Evolutionary conservation across 2,113 vertebrate genomes (phyloP).

Genomic region (Gorsachius goisagi): DNA sequence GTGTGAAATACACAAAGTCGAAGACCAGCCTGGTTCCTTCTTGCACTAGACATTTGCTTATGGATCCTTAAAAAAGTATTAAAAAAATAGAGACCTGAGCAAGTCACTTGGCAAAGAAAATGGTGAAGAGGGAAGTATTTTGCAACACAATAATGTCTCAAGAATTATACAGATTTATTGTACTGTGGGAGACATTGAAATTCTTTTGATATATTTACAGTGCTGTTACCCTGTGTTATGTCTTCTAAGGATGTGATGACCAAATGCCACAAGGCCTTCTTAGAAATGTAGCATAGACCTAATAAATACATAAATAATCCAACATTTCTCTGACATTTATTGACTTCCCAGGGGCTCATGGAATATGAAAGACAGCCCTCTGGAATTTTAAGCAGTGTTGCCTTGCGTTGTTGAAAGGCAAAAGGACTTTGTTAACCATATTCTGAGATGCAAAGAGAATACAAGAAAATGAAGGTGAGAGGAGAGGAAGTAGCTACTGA

Average conservation of each 20-base stretch:
- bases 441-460: not conserved
- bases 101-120: not conserved
- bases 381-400: slow-evolving; percentile 57
- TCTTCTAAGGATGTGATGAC: slow-evolving; percentile 37
- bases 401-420: not conserved
- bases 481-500: not conserved
- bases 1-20: not conserved
- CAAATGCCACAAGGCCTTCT: slow-evolving; percentile 52
- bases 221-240: not conserved
- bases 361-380: slow-evolving; percentile 28
- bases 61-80: not conserved
- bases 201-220: not conserved
- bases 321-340: slow-evolving; percentile 64
- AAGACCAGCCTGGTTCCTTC: not conserved
- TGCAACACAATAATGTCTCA: not conserved
- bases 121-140: not conserved
- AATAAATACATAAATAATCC: slow-evolving; percentile 55
- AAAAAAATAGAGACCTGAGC: not conserved
- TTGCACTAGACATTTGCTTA: slow-evolving; percentile 3
- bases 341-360: slow-evolving; percentile 34
- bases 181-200: not conserved
- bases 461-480: not conserved
- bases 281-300: slow-evolving; percentile 3
- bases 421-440: not conserved
- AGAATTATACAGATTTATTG: not conserved